Percentiles rank a stretch among this genome's conserved stretches.
These are phyloP conservation scores for Hedya salicella DNA, from an alignment of 2,888 invertebrate genomes.

Conservation along the genomic window DNA sequence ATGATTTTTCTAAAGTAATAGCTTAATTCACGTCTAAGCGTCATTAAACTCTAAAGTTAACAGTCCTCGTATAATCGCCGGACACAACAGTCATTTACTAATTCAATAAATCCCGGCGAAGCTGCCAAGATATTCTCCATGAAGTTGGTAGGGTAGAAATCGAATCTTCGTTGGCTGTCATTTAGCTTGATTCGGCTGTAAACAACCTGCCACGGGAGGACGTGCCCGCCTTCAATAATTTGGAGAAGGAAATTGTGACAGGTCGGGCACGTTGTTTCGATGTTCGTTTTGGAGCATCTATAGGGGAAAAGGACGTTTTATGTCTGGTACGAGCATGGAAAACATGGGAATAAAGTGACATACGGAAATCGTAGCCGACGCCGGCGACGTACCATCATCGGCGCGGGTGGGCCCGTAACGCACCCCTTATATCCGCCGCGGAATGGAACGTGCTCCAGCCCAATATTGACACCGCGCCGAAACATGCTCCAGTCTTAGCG, in stretches of 20 bases:
- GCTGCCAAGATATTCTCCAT: slow-evolving; percentile 47
- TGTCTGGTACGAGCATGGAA: slow-evolving; percentile 23
- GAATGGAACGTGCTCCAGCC: slow-evolving; percentile 76
- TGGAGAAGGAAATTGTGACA: slow-evolving; percentile 47
- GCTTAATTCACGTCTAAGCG: neutral
- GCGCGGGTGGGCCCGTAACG: slow-evolving; percentile 69
- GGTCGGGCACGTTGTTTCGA: slow-evolving; percentile 51
- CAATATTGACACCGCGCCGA: slow-evolving; percentile 59
- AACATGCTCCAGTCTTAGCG: slow-evolving; percentile 44
- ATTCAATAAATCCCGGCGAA: slow-evolving; percentile 52
- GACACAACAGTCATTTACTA: slow-evolving; percentile 50
- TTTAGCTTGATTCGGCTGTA: slow-evolving; percentile 50
- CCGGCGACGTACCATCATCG: slow-evolving; percentile 72
- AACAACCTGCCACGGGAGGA: slow-evolving; percentile 49
- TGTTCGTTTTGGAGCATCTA: slow-evolving; percentile 45
- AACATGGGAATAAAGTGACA: slow-evolving; percentile 65
- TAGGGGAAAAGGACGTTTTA: slow-evolving; percentile 24
- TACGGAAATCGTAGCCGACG: slow-evolving; percentile 76
- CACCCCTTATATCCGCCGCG: slow-evolving; percentile 76
- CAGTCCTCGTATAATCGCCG: slow-evolving; percentile 46
- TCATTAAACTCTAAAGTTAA: slow-evolving; percentile 7
- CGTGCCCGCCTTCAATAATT: slow-evolving; percentile 50
- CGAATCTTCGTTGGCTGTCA: slow-evolving; percentile 52
- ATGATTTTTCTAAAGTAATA: neutral
- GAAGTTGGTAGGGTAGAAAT: slow-evolving; percentile 53